Percentiles rank a stretch among this genome's conserved stretches.
These are phyloP conservation scores for Pocillopora verrucosa DNA, from an alignment of 64 coral and sea anemone species.

Conservation along the genomic window DNA sequence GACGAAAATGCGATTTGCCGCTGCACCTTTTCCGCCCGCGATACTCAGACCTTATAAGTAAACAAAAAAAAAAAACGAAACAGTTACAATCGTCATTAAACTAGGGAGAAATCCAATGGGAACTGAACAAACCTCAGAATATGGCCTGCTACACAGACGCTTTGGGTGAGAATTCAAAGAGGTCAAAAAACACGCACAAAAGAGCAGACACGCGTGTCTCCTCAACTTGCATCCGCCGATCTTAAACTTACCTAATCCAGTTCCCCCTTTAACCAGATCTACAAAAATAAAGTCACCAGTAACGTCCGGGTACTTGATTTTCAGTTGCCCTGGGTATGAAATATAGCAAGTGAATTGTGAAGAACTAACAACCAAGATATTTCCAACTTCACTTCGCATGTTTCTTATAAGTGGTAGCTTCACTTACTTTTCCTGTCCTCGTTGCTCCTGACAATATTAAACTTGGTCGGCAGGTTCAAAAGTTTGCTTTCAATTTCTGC, in stretches of 20 bases:
- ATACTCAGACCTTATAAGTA: conserved; percentile 79
- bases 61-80: background rate
- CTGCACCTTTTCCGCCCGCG: conserved; percentile 89
- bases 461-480: conserved; percentile 2
- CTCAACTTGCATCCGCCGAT: too few species aligned
- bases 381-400: too few species aligned
- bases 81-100: background rate
- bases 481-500: conserved; percentile 45
- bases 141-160: too few species aligned
- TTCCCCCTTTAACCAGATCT: conserved; percentile 53
- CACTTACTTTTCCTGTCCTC: conserved; percentile 39
- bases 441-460: background rate
- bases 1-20: conserved; percentile 92
- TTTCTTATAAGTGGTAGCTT: background rate
- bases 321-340: conserved; percentile 37
- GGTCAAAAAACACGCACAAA: too few species aligned
- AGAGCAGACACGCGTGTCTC: too few species aligned
- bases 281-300: conserved; percentile 61
- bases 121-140: too few species aligned
- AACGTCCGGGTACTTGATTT: conserved; percentile 73
- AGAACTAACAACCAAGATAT: too few species aligned
- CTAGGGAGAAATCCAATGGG: background rate
- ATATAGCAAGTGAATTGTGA: background rate
- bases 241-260: background rate
- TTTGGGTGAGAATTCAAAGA: too few species aligned